Base-by-base conservation (phyloP, 2,888 invertebrate genomes). In the Artemia sp. region DNA sequence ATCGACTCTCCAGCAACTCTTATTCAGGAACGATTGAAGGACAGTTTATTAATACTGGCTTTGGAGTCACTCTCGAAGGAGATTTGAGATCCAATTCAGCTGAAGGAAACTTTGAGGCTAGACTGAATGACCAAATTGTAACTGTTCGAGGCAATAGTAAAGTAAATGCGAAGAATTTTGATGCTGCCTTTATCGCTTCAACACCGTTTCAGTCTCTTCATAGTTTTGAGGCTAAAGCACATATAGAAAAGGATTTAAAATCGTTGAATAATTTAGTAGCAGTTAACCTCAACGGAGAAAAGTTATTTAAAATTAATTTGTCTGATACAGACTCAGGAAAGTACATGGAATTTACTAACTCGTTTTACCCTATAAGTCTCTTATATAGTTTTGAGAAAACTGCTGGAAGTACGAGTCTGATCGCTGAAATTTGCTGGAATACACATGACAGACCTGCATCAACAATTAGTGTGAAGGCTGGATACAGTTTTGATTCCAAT, bases 351-450 rank as follows among this genome's bases (percentile, higher is more conserved):
- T 71, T 76, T 51, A 72, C 73, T 67, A 76, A 75, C 70, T 76
- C 76, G 8, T 71, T 76, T 67, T 72, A 73, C 4, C 75, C 76
- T 12, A 72, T 76, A 12, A 74, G 75, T 67, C 51, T 76, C 12
- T 70, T 73, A 5, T 72, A 75, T 24, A 72, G 71, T 10, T 73
- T 72, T 19, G 73, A 74, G 24, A 71, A 73, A 14, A 64, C 71
- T 8, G 64, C 68, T 12, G 70, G 70, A 70, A 70, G n/a, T 12
- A 51, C 19, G 10, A 68, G 70, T 11, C 70, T 71, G 38, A 67
- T 75, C 7, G 73, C 72, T 8, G 74, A 75, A 68, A 51, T 75
- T 8, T 76, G 76, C 70, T 76, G 76, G 76, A 72, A 76, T 72
- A 64, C 74, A 9, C 73, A 72, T 9, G 71, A 72, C 8, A 73